Percentiles rank a stretch among this genome's conserved stretches.
Evolutionary conservation across 2,797 vertebrate genomes (phyloP).

Genomic region (Forpus xanthops): DNA sequence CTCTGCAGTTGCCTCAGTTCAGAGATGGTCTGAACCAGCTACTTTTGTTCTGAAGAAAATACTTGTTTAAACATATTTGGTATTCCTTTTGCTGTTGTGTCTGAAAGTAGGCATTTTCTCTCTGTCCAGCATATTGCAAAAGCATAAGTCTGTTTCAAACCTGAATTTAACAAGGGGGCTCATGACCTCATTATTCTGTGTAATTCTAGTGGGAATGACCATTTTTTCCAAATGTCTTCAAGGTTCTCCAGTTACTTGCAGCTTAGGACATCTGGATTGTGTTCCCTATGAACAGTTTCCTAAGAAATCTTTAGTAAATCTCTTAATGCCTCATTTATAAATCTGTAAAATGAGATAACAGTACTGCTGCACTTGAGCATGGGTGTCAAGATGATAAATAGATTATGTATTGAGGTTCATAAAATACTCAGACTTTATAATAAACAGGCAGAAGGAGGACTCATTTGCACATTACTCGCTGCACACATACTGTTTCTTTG

Average conservation of each 20-base stretch:
- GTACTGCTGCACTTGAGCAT: background rate
- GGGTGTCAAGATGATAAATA: background rate
- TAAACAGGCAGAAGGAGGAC: background rate
- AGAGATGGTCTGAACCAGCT: background rate
- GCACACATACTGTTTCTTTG: background rate
- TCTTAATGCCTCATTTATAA: background rate
- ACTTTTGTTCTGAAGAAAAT: background rate
- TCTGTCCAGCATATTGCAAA: constrained; percentile 15
- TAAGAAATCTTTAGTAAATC: background rate
- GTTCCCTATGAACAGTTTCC: background rate
- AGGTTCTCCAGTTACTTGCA: background rate
- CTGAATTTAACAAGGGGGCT: background rate
- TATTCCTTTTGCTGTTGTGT: background rate
- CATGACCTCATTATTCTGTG: background rate
- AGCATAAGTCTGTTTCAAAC: background rate
- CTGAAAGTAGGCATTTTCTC: constrained; percentile 17
- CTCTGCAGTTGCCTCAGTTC: background rate
- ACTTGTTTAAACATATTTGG: background rate
- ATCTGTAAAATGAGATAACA: background rate
- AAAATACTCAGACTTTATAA: background rate
- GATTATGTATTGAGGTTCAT: background rate
- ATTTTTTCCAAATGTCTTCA: background rate
- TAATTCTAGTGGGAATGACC: background rate
- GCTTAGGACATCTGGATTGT: background rate
- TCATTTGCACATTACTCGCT: background rate